phyloP scores from a whole-genome alignment of 2,113 vertebrate species.

The Blennius ocellaris region DNA sequence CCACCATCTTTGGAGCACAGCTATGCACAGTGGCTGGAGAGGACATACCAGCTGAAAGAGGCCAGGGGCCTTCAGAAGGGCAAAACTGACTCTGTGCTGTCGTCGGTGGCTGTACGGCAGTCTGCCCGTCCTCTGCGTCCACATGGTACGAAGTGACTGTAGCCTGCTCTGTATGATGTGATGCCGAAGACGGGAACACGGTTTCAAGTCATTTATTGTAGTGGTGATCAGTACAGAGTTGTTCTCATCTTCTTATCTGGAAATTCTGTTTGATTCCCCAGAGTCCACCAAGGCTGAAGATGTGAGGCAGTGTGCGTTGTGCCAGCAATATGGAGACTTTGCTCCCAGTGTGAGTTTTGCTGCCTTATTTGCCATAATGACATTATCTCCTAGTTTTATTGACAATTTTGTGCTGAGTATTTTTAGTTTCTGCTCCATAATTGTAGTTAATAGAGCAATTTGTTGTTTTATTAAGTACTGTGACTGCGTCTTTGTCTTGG shows the following conservation, averaged over 20 bases:
- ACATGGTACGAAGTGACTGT: constrained; percentile 51
- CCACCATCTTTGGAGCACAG: constrained; percentile 92
- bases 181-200: neutral
- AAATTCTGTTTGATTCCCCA: neutral
- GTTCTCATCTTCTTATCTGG: neutral
- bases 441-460: too few relatives aligned
- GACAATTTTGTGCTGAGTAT: too few relatives aligned
- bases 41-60: constrained; percentile 71
- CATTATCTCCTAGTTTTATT: too few relatives aligned
- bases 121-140: constrained; percentile 23
- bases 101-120: constrained; percentile 15
- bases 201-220: neutral
- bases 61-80: constrained; percentile 25
- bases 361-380: neutral
- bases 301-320: constrained; percentile 87
- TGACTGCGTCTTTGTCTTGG: neutral
- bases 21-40: constrained; percentile 90
- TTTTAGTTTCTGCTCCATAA: too few relatives aligned
- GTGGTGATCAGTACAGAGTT: too few relatives aligned
- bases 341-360: constrained; percentile 82
- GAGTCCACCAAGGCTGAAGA: constrained; percentile 75
- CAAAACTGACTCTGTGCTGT: neutral
- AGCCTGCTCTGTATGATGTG: neutral
- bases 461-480: neutral
- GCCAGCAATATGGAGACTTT: constrained; percentile 87